Conservation (phyloP, 2,113 vertebrate genomes). For the Sinocyclocheilus anophthalmus region DNA sequence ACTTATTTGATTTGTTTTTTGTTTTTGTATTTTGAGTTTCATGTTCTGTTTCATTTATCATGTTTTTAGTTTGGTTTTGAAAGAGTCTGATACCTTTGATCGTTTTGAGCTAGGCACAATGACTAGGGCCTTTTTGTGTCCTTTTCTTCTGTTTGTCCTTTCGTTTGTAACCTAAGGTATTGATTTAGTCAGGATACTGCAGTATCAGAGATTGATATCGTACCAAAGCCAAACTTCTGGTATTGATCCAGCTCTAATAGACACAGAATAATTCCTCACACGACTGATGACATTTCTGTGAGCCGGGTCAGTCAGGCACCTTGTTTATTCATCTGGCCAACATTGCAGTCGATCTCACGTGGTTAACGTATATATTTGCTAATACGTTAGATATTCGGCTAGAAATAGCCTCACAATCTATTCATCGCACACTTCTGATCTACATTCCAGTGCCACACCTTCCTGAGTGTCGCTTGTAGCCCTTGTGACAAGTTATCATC, state of each 20-base stretch:
- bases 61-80: background rate
- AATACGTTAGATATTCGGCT: conserved; percentile 50
- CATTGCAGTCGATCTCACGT: conserved; percentile 52
- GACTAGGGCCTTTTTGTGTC: background rate
- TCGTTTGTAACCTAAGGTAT: background rate
- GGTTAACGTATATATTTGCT: conserved; percentile 36
- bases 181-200: background rate
- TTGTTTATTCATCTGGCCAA: conserved; percentile 70
- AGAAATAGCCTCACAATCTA: conserved; percentile 67
- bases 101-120: background rate
- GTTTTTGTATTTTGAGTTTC: background rate
- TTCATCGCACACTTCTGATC: conserved; percentile 50
- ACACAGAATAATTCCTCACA: background rate
- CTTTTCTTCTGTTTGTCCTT: background rate
- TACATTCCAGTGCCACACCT: conserved; percentile 32
- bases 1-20: background rate
- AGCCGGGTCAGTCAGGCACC: conserved; percentile 67
- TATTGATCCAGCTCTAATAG: conserved; percentile 6
- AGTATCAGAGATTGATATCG: background rate
- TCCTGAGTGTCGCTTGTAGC: conserved; percentile 48
- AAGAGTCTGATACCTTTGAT: background rate
- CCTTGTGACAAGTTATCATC: conserved; percentile 65
- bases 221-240: background rate
- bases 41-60: background rate
- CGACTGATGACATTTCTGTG: conserved; percentile 42